These are phyloP conservation scores for Brachypterus glaber DNA, from an alignment of 2,888 invertebrate species.

Conservation along the genomic window DNA sequence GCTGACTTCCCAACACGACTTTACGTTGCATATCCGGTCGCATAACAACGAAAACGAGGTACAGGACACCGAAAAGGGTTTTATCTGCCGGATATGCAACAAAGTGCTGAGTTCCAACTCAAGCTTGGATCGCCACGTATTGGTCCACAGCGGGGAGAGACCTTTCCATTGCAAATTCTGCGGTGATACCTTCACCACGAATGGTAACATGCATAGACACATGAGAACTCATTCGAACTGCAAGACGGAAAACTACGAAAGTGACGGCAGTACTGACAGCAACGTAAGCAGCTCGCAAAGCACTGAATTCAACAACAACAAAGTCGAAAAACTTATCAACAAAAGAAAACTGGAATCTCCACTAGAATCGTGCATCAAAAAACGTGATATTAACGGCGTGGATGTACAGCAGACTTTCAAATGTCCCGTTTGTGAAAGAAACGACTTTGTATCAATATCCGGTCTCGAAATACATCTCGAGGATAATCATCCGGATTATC, in stretches of 20 bases:
- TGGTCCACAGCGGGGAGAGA: conserved; percentile 71
- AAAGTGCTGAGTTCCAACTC: conserved; percentile 69
- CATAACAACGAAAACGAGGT: conserved; percentile 48
- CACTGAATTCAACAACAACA: conserved; percentile 39
- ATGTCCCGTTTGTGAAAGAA: conserved; percentile 56
- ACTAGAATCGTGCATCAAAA: conserved; percentile 28
- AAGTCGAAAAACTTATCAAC: conserved; percentile 32
- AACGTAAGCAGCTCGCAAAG: conserved; percentile 38
- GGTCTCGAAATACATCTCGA: conserved; percentile 57
- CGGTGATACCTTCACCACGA: conserved; percentile 72
- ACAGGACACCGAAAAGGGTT: conserved; percentile 41
- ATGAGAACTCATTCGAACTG: conserved; percentile 59
- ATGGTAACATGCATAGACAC: conserved; percentile 79
- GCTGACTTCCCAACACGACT: conserved; percentile 54
- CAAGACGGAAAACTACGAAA: conserved; percentile 46
- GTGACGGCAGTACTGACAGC: conserved; percentile 47
- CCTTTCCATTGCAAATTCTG: conserved; percentile 73
- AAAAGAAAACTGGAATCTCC: conserved; percentile 36
- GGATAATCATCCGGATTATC: conserved; percentile 54
- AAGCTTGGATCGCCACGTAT: conserved; percentile 68
- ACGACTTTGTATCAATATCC: conserved; percentile 50
- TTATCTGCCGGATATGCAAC: conserved; percentile 55
- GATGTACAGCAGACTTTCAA: conserved; percentile 30
- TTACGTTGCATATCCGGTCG: conserved; percentile 59
- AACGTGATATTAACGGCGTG: conserved; percentile 20